Conservation (phyloP, 2,888 invertebrate genomes). For the Drosophila pegasa region DNA sequence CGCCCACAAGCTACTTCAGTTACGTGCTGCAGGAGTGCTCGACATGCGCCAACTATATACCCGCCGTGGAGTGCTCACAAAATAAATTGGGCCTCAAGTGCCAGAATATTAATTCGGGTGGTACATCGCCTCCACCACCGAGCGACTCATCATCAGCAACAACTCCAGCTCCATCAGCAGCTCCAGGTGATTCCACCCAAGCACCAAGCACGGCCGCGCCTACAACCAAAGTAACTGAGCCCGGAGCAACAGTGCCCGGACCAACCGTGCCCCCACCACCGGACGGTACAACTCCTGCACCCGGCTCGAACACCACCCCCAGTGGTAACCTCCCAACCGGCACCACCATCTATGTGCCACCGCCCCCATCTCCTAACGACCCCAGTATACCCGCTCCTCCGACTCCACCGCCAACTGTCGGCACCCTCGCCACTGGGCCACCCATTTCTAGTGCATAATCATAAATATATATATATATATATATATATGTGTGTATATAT, state of each 20-base stretch:
- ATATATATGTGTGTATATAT: not conserved
- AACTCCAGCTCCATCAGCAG: not conserved
- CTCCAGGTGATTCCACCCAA: not conserved
- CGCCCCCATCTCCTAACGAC: constrained; percentile 65
- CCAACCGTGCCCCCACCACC: constrained; percentile 16
- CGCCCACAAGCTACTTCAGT: constrained; percentile 54
- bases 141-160: not conserved
- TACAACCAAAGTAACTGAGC: not conserved
- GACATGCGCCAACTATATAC: constrained; percentile 57
- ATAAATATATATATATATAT: not conserved
- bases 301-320: not conserved
- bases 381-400: constrained; percentile 59
- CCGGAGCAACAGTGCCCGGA: constrained; percentile 14
- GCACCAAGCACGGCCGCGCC: not conserved
- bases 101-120: constrained; percentile 25
- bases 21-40: constrained; percentile 73
- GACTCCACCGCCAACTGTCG: constrained; percentile 67
- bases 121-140: too few species aligned
- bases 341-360: constrained; percentile 48
- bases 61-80: constrained; percentile 53
- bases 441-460: constrained; percentile 13
- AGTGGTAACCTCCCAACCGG: not conserved
- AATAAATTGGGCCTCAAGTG: constrained; percentile 1
- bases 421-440: constrained; percentile 48
- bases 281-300: not conserved